phyloP scores from a whole-genome alignment of 2,888 invertebrate species.

The Hypolimnas misippus region DNA sequence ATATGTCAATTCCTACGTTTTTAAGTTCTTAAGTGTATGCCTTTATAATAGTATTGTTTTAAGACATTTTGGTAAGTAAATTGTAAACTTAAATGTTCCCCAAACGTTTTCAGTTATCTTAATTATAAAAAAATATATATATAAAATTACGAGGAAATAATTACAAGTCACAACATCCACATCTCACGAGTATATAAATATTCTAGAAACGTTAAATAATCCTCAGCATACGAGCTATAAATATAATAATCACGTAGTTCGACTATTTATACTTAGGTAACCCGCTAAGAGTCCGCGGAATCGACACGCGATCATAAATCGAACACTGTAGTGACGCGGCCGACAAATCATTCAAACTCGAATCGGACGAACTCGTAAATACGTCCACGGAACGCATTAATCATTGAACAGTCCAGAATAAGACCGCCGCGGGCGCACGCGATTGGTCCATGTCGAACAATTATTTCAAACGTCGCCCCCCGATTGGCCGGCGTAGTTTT shows the following conservation, averaged over 20 bases:
- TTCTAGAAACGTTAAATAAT: too few relatives aligned
- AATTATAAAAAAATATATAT: too few relatives aligned
- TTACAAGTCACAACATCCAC: too few relatives aligned
- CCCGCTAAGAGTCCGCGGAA: constrained; percentile 25
- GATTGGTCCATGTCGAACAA: constrained; percentile 79
- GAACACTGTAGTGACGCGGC: constrained; percentile 62
- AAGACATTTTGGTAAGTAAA: too few relatives aligned
- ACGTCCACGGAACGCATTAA: constrained; percentile 72
- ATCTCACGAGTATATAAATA: too few relatives aligned
- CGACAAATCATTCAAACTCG: constrained; percentile 79
- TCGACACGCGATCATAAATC: constrained; percentile 75
- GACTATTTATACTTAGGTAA: constrained; percentile 7
- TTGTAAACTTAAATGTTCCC: too few relatives aligned
- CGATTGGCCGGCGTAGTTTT: constrained; percentile 74
- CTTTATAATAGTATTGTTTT: too few relatives aligned
- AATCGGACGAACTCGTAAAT: constrained; percentile 72
- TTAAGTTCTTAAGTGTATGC: too few relatives aligned
- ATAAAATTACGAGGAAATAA: too few relatives aligned
- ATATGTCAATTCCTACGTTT: too few relatives aligned
- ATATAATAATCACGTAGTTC: constrained; percentile 6
- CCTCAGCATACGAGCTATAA: too few relatives aligned
- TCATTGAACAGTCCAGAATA: constrained; percentile 72
- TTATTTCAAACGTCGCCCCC: constrained; percentile 75
- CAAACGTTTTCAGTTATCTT: too few relatives aligned
- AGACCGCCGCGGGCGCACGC: constrained; percentile 68